phyloP scores from a whole-genome alignment of 2,113 vertebrate species.

The Trichechus manatus region DNA sequence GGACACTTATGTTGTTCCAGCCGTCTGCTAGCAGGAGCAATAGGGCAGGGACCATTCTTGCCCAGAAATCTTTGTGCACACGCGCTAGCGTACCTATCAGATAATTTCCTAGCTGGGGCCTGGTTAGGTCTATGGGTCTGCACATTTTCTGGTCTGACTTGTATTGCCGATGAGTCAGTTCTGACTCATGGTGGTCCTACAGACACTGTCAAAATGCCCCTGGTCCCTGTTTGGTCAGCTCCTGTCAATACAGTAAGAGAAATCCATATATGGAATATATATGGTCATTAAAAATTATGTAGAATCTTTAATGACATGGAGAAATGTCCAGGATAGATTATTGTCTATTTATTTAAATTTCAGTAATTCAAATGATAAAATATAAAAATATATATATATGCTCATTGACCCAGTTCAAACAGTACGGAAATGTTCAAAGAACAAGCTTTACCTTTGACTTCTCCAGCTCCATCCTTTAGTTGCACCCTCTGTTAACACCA shows the following conservation, averaged over 20 bases:
- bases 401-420: not conserved
- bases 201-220: not conserved
- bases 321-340: not conserved
- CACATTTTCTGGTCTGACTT: not conserved
- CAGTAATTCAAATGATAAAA: not conserved
- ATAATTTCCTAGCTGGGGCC: not conserved
- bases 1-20: not conserved
- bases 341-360: not conserved
- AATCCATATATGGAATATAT: not conserved
- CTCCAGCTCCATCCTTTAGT: no score
- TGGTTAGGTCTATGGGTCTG: not conserved
- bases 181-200: no score
- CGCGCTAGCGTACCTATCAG: not conserved
- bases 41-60: not conserved
- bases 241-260: not conserved
- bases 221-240: not conserved
- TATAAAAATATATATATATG: not conserved
- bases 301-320: not conserved
- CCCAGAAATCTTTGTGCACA: not conserved
- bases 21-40: not conserved
- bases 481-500: not conserved
- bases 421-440: conserved; percentile 6
- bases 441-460: not conserved
- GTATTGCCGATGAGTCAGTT: not conserved
- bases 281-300: not conserved